Base-by-base conservation (phyloP, 2,113 vertebrate genomes). In the Pogonocichla stellata region DNA sequence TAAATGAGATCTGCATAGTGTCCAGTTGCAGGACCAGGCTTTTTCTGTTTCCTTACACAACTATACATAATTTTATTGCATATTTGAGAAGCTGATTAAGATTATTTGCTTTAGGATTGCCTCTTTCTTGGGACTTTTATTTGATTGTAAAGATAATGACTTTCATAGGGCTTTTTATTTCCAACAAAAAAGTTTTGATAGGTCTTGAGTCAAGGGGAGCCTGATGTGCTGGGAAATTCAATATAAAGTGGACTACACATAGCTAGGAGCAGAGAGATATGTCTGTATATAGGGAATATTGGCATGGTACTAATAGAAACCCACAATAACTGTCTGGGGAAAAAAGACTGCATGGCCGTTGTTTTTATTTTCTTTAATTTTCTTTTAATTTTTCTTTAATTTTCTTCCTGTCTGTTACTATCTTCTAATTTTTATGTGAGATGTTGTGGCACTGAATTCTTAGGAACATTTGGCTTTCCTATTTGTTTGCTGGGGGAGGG, bases 291-390 rank as follows among this genome's bases (percentile, higher is more conserved):
- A 4, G 17, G 5, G 25, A 29, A 47, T 77, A 56, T 34, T 34
- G 24, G 1, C 18, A 29, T 14, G 24, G 7, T 24, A 5, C 4
- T 83, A 53, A 67, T 2, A 61, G 57, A 90, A 86, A 64, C 10
- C 3, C 26, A 53, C 36, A 80, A 38, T 36, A 64, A 51, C 14
- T 57, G 1, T 54, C 34, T 47, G 34, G 34, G 33, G 19, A 54
- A 64, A 66, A 71, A 66, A 4, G 0, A 34, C 24, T 28, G 3
- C 14, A 47, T 47, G 11, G 14, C 1, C 67, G 38, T 19, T 42
- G 12, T 1, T 79, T 89, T 56, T 36, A 56, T 60, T 88, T 19
- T 38, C 3, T 81, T 62, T 43, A 34, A 29, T 81, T 67, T 56
- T 1, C 42, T 53, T 4, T n/a, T n/a, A n/a, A n/a, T n/a, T n/a